Conservation (phyloP, 2,113 vertebrate species). For the Hippocampus abdominalis region DNA sequence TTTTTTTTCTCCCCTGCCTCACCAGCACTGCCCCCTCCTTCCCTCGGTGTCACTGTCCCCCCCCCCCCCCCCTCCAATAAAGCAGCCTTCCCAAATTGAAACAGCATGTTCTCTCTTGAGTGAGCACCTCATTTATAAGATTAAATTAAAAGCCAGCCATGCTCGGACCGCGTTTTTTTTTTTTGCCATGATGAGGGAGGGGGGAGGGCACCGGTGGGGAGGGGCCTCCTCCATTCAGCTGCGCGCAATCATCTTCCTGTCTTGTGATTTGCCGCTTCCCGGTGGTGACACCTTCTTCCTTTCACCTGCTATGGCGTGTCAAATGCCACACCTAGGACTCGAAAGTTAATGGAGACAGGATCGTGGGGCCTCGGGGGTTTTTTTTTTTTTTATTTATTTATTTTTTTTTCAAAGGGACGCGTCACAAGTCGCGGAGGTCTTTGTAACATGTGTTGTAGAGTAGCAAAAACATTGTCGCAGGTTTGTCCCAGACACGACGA, state of each 20-base stretch:
- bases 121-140: slow-evolving; percentile 74
- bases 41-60: slow-evolving; percentile 64
- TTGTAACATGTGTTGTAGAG: slow-evolving; percentile 45
- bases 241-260: slow-evolving; percentile 69
- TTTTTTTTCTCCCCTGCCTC: slow-evolving; percentile 24
- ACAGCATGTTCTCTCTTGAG: slow-evolving; percentile 73
- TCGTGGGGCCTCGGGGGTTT: slow-evolving; percentile 22
- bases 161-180: slow-evolving; percentile 67
- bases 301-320: slow-evolving; percentile 70
- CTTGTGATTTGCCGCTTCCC: slow-evolving; percentile 65
- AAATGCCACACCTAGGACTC: slow-evolving; percentile 62
- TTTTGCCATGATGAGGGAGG: slow-evolving; percentile 49
- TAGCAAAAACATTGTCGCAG: slow-evolving; percentile 46
- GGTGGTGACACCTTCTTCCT: slow-evolving; percentile 68
- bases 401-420: slow-evolving; percentile 23
- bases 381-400: no score
- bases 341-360: slow-evolving; percentile 42
- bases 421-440: slow-evolving; percentile 25
- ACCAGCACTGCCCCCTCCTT: slow-evolving; percentile 9
- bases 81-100: slow-evolving; percentile 72
- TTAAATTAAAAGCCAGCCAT: slow-evolving; percentile 76
- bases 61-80: no score
- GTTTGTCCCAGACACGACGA: slow-evolving; percentile 59
- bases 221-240: slow-evolving; percentile 48
- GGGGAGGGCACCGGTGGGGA: slow-evolving; percentile 15